Percentiles rank a stretch among this genome's conserved stretches.
phyloP scores from a whole-genome alignment of 2,888 invertebrate species.

The Lithophane leautieri region DNA sequence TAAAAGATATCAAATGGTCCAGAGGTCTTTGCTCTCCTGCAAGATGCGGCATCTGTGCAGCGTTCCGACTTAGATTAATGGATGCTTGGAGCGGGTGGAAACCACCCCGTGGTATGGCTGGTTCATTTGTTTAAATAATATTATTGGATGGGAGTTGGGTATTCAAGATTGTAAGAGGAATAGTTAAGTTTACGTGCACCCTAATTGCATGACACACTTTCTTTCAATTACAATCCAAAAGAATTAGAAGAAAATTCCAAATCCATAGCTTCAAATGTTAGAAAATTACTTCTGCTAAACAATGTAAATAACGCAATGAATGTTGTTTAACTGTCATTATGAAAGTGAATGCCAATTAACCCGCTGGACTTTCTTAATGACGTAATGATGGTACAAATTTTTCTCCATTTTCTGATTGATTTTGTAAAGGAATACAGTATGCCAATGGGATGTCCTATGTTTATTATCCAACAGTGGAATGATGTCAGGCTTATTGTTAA shows the following conservation, averaged over 20 bases:
- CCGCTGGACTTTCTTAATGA: not conserved
- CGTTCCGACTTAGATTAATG: slow-evolving; percentile 63
- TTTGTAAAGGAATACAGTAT: not conserved
- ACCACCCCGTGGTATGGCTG: slow-evolving; percentile 51
- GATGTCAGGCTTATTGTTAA: not conserved
- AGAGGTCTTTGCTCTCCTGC: slow-evolving; percentile 51
- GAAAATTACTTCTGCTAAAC: not conserved
- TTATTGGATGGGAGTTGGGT: slow-evolving; percentile 39
- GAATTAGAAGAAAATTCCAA: not conserved
- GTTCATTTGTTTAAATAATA: slow-evolving; percentile 64
- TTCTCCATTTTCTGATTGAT: not conserved
- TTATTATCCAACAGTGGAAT: not conserved
- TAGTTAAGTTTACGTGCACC: not conserved
- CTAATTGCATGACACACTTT: not conserved
- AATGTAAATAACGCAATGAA: not conserved
- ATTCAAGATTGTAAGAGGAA: slow-evolving; percentile 20
- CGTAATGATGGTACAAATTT: not conserved
- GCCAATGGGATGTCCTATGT: not conserved
- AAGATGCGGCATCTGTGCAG: slow-evolving; percentile 64
- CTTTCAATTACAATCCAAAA: not conserved
- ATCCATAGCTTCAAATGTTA: not conserved
- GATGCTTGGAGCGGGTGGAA: slow-evolving; percentile 53
- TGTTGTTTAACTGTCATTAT: not conserved
- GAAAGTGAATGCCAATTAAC: not conserved
- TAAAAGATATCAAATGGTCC: slow-evolving; percentile 58